phyloP scores from a whole-genome alignment of 1,140 invertebrate species.

The Aphelenchoides fujianensis region DNA sequence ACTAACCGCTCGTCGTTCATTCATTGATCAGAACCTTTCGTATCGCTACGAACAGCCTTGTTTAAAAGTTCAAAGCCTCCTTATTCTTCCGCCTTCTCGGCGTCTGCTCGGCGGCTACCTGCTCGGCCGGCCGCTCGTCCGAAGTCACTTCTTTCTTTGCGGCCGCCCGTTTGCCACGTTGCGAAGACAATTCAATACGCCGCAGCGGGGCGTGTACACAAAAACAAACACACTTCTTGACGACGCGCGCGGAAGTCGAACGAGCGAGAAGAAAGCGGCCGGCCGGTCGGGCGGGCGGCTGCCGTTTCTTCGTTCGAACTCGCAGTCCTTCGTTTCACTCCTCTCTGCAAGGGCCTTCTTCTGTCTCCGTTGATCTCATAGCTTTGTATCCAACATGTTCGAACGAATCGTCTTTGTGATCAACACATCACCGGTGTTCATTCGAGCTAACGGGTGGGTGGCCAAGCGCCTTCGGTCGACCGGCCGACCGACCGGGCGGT shows the following conservation, averaged over 20 bases:
- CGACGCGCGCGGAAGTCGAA: not conserved
- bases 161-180: too few relatives aligned
- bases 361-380: too few relatives aligned
- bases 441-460: not conserved
- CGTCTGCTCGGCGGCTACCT: too few relatives aligned
- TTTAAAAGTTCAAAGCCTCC: not conserved
- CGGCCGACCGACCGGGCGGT: not conserved
- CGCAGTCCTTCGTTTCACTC: not conserved
- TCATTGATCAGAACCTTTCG: not conserved
- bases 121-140: not conserved
- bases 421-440: too few relatives aligned
- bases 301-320: not conserved
- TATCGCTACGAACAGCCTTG: not conserved
- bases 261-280: not conserved
- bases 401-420: too few relatives aligned
- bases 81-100: not conserved
- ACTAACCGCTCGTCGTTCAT: too few relatives aligned
- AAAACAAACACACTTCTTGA: slow-evolving; percentile 3
- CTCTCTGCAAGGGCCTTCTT: too few relatives aligned
- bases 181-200: not conserved
- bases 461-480: not conserved
- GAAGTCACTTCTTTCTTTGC: not conserved
- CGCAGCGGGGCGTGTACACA: not conserved
- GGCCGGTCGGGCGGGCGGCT: not conserved
- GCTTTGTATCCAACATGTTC: too few relatives aligned